Base-by-base conservation (phyloP, 2,113 vertebrate species). In the Oreocharis arfaki region DNA sequence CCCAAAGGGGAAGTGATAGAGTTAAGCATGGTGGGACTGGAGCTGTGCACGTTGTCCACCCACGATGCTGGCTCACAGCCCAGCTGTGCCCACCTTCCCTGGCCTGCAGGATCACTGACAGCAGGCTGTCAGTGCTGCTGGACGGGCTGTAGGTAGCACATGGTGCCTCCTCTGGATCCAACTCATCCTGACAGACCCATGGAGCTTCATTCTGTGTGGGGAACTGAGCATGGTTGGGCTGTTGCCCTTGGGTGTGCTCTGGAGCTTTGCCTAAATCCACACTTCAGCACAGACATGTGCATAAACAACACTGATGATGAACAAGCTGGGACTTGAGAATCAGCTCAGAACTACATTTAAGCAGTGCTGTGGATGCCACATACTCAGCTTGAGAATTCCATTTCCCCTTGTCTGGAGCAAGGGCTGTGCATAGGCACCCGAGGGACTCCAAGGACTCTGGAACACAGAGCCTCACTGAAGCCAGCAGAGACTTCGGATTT, bases 221-320 rank as follows among this genome's bases (percentile, higher is more conserved):
- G 56, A 91, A 13, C 57, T 13, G 59, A 70, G 76, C 52, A 7
- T 0, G 13, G 55, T 1, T 67, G 68, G 89, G 80, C 52, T 80
- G 67, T 11, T 91, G 88, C 82, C 84, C 53, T 82, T 69, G 93
- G 81, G 89, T 28, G 69, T 71, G 74, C 77, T 96, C 87, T 94
- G 94, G 89, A 94, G 70, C 91, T 95, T 32, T 88, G 94, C 96
- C 95, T 90, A 90, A 94, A 94, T 77, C 92, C 88, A 94, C 87
- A 53, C 75, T 87, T 68, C 28, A 86, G 75, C 67, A 53, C 15
- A 76, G 77, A 63, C 49, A 83, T 73, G 88, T 73, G 85, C 96
- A 96, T 83, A 90, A 97, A 80, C 93, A 95, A 56, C 49, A 19
- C 53, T 24, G 65, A 44, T 19, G 53, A 55, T 33, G 85, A 69